phyloP scores from a whole-genome alignment of 1,140 invertebrate species.

The Sarcophaga peregrina region DNA sequence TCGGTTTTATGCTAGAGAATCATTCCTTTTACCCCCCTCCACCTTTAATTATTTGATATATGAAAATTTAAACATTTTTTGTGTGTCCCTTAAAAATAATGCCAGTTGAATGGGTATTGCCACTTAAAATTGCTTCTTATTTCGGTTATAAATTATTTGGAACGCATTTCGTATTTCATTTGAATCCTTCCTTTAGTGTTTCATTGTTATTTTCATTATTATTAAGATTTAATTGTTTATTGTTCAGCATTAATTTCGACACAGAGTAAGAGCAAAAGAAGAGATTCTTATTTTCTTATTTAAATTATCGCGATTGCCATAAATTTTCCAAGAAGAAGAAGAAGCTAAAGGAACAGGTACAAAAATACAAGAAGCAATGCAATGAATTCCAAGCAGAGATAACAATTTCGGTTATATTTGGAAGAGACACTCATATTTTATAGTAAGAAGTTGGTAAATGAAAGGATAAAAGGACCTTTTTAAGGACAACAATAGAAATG shows the following conservation, averaged over 20 bases:
- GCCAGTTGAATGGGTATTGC: too few relatives aligned
- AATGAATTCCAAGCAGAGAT: conserved; percentile 15
- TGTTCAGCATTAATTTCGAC: not conserved
- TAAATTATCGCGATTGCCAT: conserved; percentile 31
- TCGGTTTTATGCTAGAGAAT: too few relatives aligned
- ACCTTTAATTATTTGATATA: too few relatives aligned
- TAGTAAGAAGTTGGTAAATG: not conserved
- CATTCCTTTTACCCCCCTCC: too few relatives aligned
- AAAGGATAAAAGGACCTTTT: not conserved
- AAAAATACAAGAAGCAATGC: not conserved
- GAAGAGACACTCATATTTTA: conserved; percentile 6
- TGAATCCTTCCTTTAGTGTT: too few relatives aligned
- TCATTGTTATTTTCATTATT: not conserved
- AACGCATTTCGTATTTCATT: too few relatives aligned
- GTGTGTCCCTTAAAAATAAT: too few relatives aligned
- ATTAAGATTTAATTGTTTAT: conserved; percentile 31
- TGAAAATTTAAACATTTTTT: too few relatives aligned
- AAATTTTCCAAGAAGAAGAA: not conserved
- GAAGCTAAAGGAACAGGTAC: not conserved
- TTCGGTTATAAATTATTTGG: too few relatives aligned
- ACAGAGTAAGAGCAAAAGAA: not conserved
- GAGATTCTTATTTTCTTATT: conserved; percentile 23
- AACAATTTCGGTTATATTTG: conserved; percentile 26
- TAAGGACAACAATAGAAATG: not conserved
- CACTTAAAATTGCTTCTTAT: too few relatives aligned